Conservation (phyloP, 2,888 invertebrate genomes). For the Salpingus planirostris region DNA sequence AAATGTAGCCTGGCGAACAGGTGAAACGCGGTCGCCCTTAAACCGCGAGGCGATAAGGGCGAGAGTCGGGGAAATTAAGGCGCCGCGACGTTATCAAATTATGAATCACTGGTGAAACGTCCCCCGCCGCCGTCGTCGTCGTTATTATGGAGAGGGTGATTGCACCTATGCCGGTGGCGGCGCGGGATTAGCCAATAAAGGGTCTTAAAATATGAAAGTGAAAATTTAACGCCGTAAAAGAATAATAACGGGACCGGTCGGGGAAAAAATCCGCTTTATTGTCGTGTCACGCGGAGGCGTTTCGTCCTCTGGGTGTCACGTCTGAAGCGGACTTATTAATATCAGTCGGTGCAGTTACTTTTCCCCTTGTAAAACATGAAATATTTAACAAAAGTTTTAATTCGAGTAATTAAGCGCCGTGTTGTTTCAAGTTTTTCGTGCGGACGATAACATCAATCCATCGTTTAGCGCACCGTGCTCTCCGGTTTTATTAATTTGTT, state of each 20-base stretch:
- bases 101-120: not conserved
- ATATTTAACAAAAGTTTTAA: constrained; percentile 5
- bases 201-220: too few relatives aligned
- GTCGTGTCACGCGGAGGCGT: too few relatives aligned
- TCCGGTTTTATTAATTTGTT: not conserved
- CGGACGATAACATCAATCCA: too few relatives aligned
- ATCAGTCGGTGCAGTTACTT: not conserved
- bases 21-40: not conserved
- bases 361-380: constrained; percentile 3
- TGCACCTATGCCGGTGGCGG: too few relatives aligned
- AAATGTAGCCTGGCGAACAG: not conserved
- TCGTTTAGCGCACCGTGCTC: constrained; percentile 2
- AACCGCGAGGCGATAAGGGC: not conserved
- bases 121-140: not conserved
- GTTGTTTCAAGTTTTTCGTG: not conserved
- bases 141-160: not conserved
- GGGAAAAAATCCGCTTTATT: too few relatives aligned
- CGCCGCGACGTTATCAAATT: not conserved
- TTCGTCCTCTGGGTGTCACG: too few relatives aligned
- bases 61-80: not conserved
- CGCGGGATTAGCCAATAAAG: too few relatives aligned
- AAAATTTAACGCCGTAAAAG: too few relatives aligned
- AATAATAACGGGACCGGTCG: too few relatives aligned
- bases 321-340: not conserved
- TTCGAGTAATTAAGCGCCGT: constrained; percentile 4